Evolutionary conservation across 2,113 vertebrate species (phyloP), one percentile per base, ranked within the genome.

Genomic region (Ia io): DNA sequence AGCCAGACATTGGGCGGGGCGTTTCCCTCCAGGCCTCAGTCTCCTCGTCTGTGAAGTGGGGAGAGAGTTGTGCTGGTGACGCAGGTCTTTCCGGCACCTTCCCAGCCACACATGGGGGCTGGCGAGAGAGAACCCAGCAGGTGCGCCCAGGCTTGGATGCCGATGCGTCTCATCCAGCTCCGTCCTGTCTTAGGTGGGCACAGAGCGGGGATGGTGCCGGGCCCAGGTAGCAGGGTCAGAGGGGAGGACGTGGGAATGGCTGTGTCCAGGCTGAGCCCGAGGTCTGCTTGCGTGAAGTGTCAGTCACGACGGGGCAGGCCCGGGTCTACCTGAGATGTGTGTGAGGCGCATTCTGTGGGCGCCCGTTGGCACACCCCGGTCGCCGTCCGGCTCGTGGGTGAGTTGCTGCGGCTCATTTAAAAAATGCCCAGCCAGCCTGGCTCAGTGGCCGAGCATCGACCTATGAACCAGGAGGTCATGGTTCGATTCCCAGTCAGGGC

Each of bases 81-180:
- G 0, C 11, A 8, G 3, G 4, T 23, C 56, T 94, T 40, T 28
- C 51, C 44, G 30, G 20, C 14, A 17, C 18, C 73, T 44, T 25
- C 40, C 3, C 22, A 8, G 37, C 42, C 23, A 1, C 0, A 2
- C 9, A 2, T 18, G 14, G 20, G 30, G 74, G 20, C 44, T 23
- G 5, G 44, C 14, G 44, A 69, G 61, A 23, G 20, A 69, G 61
- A 23, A 16, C 47, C 44, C 16, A 5, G 73, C 40, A 30, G 23
- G 47, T 9, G 11, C 16, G 16, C 18, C 73, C 32, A 1, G 16
- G 20, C 47, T 44, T 28, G 4, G 6, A 9, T 25, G 40, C 37
- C 7, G 20, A 1, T 5, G 9, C 2, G 0, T 9, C 53, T 9
- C 25, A 9, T 30, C 35, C 22, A 44, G 0, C 32, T 28, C 17